Evolutionary conservation across 2,113 vertebrate species (phyloP).

Genomic region (human (Homo sapiens)): DNA sequence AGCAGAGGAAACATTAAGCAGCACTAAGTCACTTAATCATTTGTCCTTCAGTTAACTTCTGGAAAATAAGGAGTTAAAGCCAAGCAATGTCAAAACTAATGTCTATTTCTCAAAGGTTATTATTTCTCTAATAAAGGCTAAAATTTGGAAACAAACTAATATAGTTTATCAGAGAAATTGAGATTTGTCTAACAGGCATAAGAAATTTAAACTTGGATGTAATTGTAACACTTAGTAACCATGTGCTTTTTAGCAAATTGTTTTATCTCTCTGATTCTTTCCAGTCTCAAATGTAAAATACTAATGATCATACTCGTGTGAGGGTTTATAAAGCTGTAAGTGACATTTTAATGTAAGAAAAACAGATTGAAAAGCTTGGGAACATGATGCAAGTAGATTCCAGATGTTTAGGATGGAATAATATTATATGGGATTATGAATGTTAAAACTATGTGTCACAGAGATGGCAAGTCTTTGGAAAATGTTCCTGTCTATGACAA

Average conservation of each 20-base stretch:
- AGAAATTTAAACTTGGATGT: background rate
- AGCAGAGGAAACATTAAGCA: background rate
- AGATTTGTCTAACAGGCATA: background rate
- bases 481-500: background rate
- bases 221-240: background rate
- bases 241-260: background rate
- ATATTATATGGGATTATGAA: background rate
- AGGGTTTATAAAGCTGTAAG: background rate
- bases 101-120: background rate
- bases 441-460: background rate
- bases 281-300: background rate
- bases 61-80: background rate
- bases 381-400: background rate
- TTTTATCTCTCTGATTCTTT: background rate
- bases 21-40: background rate
- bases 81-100: background rate
- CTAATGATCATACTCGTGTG: background rate
- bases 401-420: background rate
- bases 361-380: background rate
- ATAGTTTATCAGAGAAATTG: background rate
- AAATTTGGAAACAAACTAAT: background rate
- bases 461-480: background rate
- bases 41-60: background rate
- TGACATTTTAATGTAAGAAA: background rate
- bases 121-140: background rate